These are phyloP conservation scores for Hirtodrosophila confusa DNA, from an alignment of 2,888 invertebrate species.

Conservation along the genomic window DNA sequence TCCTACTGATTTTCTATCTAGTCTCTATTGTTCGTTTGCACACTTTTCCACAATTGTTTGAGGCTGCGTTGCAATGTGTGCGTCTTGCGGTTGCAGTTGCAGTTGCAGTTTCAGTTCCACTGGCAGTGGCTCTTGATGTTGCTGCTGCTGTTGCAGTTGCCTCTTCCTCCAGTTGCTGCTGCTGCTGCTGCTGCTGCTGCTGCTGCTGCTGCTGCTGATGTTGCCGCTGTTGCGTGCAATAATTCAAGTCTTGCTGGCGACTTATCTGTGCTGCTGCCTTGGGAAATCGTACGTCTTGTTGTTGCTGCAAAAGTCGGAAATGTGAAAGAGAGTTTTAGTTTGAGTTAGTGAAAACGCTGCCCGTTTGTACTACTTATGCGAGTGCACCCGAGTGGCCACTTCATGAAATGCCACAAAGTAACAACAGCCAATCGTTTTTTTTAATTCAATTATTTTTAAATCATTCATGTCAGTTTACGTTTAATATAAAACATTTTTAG, in stretches of 20 bases:
- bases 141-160: conserved; percentile 36
- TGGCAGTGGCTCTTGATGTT: conserved; percentile 32
- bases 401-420: too few species aligned
- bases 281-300: conserved; percentile 74
- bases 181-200: conserved; percentile 58
- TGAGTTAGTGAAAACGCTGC: conserved; percentile 58
- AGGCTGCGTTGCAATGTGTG: conserved; percentile 62
- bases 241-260: conserved; percentile 83
- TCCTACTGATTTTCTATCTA: conserved; percentile 63
- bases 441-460: too few species aligned
- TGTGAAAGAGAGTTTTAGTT: conserved; percentile 29
- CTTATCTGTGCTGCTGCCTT: conserved; percentile 79
- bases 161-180: conserved; percentile 31
- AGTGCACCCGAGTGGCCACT: too few species aligned
- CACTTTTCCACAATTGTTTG: conserved; percentile 78
- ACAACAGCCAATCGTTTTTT: too few species aligned
- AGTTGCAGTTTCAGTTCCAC: conserved; percentile 36
- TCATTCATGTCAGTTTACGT: too few species aligned
- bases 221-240: conserved; percentile 71
- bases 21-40: conserved; percentile 70
- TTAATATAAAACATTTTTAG: too few species aligned
- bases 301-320: conserved; percentile 70
- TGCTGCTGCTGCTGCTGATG: conserved; percentile 39
- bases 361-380: conserved; percentile 5
- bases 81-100: conserved; percentile 64